Evolutionary conservation across 2,888 invertebrate species (phyloP).

Genomic region (Athetis lepigone): DNA sequence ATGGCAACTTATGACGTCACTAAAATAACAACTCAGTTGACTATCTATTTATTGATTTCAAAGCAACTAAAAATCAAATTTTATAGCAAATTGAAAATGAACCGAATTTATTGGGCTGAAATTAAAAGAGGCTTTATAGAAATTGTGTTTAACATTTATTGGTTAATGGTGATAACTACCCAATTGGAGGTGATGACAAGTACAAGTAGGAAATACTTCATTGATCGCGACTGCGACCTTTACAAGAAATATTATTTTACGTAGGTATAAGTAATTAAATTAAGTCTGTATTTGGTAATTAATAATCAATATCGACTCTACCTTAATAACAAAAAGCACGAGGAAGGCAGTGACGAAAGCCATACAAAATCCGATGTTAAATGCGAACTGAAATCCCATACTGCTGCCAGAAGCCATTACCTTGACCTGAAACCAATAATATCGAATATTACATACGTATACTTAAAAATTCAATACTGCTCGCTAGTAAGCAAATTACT

Average conservation of each 20-base stretch:
- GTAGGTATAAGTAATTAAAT: constrained; percentile 33
- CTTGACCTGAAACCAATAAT: constrained; percentile 75
- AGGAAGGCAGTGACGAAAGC: constrained; percentile 93
- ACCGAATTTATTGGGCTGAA: too few species aligned
- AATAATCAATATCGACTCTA: constrained; percentile 59
- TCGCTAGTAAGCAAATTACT: too few species aligned
- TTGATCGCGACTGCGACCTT: constrained; percentile 37
- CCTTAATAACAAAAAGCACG: constrained; percentile 90
- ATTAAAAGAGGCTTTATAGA: too few species aligned
- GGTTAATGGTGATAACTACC: too few species aligned
- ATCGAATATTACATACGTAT: neutral
- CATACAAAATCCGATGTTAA: constrained; percentile 95
- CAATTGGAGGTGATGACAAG: neutral
- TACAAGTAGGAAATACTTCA: constrained; percentile 27
- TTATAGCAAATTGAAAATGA: too few species aligned
- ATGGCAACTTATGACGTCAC: too few species aligned
- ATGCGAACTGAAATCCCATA: constrained; percentile 91
- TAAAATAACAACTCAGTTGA: too few species aligned
- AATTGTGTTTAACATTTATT: too few species aligned
- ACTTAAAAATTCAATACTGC: too few species aligned
- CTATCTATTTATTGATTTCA: too few species aligned
- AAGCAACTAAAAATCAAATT: too few species aligned
- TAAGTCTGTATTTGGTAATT: constrained; percentile 37
- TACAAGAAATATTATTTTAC: constrained; percentile 15
- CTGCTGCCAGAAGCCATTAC: constrained; percentile 87